Evolutionary conservation across 2,113 vertebrate genomes (phyloP), one percentile per base, ranked within the genome.

Genomic region (Pseudopodoces humilis): DNA sequence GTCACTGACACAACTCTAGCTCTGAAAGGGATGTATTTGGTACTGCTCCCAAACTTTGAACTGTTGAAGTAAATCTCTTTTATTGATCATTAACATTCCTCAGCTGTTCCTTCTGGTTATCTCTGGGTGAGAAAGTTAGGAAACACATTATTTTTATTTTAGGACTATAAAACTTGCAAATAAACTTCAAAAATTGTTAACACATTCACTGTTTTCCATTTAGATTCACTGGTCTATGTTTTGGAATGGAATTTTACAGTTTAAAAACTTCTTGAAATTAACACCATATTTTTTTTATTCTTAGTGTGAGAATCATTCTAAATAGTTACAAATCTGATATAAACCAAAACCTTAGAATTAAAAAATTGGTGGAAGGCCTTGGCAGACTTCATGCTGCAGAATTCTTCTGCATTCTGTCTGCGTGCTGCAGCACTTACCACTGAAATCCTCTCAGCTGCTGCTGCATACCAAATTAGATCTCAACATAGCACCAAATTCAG

Each of bases 61-160:
- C 76, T 81, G 23, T 31, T 87, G 30, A 84, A 94, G 64, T 93
- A 94, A 94, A 91, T 55, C 69, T 87, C 60, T 86, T 91, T 94
- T 96, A 92, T 59, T 89, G 89, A 87, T 97, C 67, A 60, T 87
- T 95, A 88, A 95, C 59, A 94, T 96, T 96, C 94, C 80, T 94
- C 49, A 96, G 56, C 76, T 94, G 82, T 91, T 94, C 71, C 74
- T 95, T 94, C 46, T 20, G 22, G 74, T 97, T 96, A 72, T 88
- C 95, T 96, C 63, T 84, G 37, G 2, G 8, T 92, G 44, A 88
- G 41, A 71, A 85, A 83, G 75, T 60, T 86, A 84, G 69, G 62
- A 90, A 86, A 74, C 77, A 67, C 24, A 65, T 88, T 63, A 18
- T 53, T 83, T 92, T 60, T 92, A 52, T 71, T 92, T 93, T 70